These are phyloP conservation scores for Sesia apiformis DNA, from an alignment of 2,888 invertebrate species.

Conservation along the genomic window DNA sequence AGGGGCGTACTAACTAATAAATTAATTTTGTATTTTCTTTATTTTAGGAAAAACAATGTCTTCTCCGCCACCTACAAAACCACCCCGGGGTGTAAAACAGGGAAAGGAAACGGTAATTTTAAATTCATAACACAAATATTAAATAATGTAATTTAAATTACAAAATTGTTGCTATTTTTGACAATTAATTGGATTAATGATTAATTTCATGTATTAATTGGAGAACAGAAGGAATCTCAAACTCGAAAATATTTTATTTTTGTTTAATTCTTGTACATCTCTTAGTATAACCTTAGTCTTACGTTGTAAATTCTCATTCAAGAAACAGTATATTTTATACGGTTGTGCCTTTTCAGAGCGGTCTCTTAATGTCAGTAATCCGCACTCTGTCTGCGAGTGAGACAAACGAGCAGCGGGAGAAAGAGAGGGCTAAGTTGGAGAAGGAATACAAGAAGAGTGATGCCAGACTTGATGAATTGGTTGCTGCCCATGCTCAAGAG, in stretches of 20 bases:
- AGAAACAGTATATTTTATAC: too few relatives aligned
- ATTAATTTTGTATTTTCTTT: too few relatives aligned
- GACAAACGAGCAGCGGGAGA: slow-evolving; percentile 93
- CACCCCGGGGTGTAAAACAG: slow-evolving; percentile 89
- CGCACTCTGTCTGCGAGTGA: slow-evolving; percentile 95
- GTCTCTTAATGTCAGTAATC: slow-evolving; percentile 94
- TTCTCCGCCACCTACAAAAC: slow-evolving; percentile 85
- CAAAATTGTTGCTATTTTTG: too few relatives aligned
- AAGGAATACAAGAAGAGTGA: slow-evolving; percentile 95
- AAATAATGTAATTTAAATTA: too few relatives aligned
- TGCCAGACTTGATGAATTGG: slow-evolving; percentile 88
- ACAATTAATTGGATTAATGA: too few relatives aligned
- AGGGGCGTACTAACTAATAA: too few relatives aligned
- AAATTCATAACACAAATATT: background rate
- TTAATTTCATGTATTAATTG: too few relatives aligned
- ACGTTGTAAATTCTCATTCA: too few relatives aligned
- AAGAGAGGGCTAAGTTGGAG: slow-evolving; percentile 94
- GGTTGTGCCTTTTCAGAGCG: slow-evolving; percentile 73
- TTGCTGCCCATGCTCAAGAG: slow-evolving; percentile 90
- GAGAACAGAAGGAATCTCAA: too few relatives aligned
- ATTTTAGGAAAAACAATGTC: slow-evolving; percentile 52
- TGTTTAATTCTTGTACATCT: too few relatives aligned
- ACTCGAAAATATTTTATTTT: too few relatives aligned
- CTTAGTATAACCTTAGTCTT: too few relatives aligned
- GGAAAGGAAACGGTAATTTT: slow-evolving; percentile 86